These are phyloP conservation scores for Paratrypauchen microcephalus DNA, from an alignment of 2,797 vertebrate species.

Conservation along the genomic window DNA sequence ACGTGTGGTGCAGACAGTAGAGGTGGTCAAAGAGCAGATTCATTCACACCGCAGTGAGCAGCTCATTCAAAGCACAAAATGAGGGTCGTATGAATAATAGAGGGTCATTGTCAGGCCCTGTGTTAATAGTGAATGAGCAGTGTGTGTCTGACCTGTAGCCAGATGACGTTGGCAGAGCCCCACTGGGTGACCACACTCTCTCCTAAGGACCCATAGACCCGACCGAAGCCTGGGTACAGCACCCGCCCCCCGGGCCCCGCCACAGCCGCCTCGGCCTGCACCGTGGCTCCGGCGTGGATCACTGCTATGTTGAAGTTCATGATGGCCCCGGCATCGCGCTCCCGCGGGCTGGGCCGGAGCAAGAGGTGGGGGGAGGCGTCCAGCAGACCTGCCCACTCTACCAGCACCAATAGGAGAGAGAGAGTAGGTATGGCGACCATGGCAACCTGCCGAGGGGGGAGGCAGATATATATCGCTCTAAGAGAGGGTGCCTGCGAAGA, in stretches of 20 bases:
- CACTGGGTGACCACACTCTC: constrained; percentile 83
- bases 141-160: constrained; percentile 80
- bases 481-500: constrained; percentile 74
- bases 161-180: constrained; percentile 83
- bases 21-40: constrained; percentile 47
- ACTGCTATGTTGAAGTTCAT: constrained; percentile 93
- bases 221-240: constrained; percentile 78
- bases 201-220: constrained; percentile 80
- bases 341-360: constrained; percentile 80
- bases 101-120: constrained; percentile 54
- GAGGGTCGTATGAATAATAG: constrained; percentile 73
- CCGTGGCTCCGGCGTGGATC: constrained; percentile 79
- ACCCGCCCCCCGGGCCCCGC: constrained; percentile 76
- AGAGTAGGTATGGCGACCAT: constrained; percentile 86
- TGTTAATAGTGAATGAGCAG: constrained; percentile 55
- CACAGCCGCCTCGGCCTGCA: constrained; percentile 76
- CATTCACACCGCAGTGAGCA: constrained; percentile 53
- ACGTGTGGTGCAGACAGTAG: constrained; percentile 23
- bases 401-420: constrained; percentile 82
- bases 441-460: constrained; percentile 77
- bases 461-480: constrained; percentile 73
- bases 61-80: constrained; percentile 73
- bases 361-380: constrained; percentile 88
- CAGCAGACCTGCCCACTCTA: constrained; percentile 82
- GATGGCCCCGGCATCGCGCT: constrained; percentile 82